These are phyloP conservation scores for Leptodactylus fallax DNA, from an alignment of 2,797 vertebrate species.

Conservation along the genomic window DNA sequence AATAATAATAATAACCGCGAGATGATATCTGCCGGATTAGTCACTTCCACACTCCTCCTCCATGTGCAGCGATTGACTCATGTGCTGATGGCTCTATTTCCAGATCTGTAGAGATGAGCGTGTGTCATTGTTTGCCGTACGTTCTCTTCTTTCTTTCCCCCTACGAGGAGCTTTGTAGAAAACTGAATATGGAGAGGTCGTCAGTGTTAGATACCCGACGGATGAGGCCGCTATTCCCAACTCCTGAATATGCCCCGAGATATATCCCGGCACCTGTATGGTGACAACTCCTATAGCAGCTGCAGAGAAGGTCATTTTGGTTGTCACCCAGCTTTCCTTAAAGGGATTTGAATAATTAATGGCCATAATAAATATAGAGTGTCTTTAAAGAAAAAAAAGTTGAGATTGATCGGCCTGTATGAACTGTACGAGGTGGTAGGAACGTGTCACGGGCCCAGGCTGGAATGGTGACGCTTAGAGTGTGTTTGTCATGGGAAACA, in stretches of 20 bases:
- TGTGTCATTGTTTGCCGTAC: constrained; percentile 30
- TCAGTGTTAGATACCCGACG: too few species aligned
- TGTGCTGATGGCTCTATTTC: constrained; percentile 44
- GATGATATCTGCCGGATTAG: constrained; percentile 8
- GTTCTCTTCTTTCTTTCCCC: neutral
- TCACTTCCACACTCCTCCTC: constrained; percentile 50
- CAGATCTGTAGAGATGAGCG: constrained; percentile 19
- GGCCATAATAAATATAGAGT: too few species aligned
- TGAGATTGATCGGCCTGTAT: too few species aligned
- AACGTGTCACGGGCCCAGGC: too few species aligned
- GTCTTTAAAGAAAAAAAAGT: too few species aligned
- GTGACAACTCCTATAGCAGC: neutral
- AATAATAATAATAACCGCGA: constrained; percentile 14
- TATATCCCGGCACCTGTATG: neutral
- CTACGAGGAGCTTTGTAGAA: neutral
- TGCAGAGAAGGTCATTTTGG: neutral
- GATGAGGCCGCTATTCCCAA: too few species aligned
- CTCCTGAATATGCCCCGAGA: neutral
- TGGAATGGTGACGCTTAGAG: too few species aligned
- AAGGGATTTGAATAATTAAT: neutral
- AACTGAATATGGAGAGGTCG: neutral
- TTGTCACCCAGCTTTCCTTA: neutral
- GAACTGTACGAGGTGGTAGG: too few species aligned
- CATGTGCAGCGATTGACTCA: constrained; percentile 36
- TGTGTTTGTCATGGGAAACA: too few species aligned